phyloP scores from a whole-genome alignment of 2,797 vertebrate species.

The Sebastes glaucus region DNA sequence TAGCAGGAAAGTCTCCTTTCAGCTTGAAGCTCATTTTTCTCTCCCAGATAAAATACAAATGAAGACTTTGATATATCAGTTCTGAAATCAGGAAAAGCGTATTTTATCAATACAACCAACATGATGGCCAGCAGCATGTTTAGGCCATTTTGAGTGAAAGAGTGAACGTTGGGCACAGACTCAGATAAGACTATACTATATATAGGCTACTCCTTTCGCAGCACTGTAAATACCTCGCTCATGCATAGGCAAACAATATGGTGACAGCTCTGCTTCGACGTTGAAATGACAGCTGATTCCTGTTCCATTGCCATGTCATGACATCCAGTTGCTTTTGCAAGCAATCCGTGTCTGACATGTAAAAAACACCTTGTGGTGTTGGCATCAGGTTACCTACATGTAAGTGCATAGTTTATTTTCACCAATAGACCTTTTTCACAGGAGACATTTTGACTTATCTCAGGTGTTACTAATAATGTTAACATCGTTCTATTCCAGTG shows the following conservation, averaged over 20 bases:
- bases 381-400: background rate
- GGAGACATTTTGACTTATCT: background rate
- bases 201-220: background rate
- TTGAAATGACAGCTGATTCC: constrained; percentile 29
- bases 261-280: constrained; percentile 17
- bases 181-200: background rate
- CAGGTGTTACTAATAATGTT: background rate
- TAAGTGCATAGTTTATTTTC: background rate
- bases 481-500: background rate
- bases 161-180: background rate
- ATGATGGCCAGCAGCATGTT: background rate
- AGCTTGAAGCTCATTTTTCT: constrained; percentile 4
- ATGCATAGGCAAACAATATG: constrained; percentile 5
- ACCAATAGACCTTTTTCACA: background rate
- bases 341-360: background rate
- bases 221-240: constrained; percentile 18
- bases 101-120: background rate
- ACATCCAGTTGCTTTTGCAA: constrained; percentile 9
- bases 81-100: background rate
- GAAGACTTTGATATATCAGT: background rate
- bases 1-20: background rate
- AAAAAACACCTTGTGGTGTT: background rate
- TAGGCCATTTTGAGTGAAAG: background rate
- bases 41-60: background rate
- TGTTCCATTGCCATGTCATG: background rate